Conservation (phyloP, 2,888 invertebrate species). For the Macrosiphum euphorbiae region DNA sequence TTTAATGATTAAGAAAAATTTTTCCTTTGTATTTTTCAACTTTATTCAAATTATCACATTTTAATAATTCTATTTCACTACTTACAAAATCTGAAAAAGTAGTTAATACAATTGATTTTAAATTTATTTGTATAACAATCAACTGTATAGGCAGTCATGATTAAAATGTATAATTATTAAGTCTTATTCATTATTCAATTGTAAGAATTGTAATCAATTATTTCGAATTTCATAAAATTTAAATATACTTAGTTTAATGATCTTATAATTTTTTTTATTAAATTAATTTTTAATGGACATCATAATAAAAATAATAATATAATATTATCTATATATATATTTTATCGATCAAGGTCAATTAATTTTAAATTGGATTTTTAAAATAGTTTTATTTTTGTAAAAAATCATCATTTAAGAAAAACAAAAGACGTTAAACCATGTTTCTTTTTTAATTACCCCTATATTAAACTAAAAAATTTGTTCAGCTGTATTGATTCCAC, state of each 20-base stretch:
- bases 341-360: background rate
- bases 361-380: background rate
- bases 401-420: background rate
- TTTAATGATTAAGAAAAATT: too few species aligned
- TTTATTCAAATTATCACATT: background rate
- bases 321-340: too few species aligned
- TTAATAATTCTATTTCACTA: background rate
- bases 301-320: background rate
- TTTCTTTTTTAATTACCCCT: background rate
- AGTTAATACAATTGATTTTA: background rate
- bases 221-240: background rate
- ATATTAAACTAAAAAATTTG: conserved; percentile 9
- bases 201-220: background rate
- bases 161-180: background rate
- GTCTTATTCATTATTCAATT: background rate
- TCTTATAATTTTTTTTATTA: background rate
- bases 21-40: too few species aligned
- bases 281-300: background rate
- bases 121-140: background rate
- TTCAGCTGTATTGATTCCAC: background rate
- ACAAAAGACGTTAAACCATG: background rate
- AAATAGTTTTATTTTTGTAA: background rate
- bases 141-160: background rate
- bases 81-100: background rate
- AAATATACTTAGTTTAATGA: background rate